Percentiles rank a stretch among this genome's conserved stretches.
phyloP scores from a whole-genome alignment of 2,797 vertebrate species.

The Tragelaphus oryx region DNA sequence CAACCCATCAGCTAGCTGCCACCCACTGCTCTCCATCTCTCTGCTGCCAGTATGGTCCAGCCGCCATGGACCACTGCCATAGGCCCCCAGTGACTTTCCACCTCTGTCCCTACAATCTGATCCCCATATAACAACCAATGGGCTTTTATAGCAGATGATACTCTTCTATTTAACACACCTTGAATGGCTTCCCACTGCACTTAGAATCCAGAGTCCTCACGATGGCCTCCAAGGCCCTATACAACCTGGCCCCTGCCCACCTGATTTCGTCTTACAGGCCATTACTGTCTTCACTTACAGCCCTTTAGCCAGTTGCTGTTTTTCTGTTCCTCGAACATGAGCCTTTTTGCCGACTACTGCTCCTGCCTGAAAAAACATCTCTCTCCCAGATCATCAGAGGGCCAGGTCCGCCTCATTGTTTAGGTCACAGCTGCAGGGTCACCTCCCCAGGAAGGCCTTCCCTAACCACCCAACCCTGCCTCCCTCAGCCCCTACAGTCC shows the following conservation, averaged over 20 bases:
- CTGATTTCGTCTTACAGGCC: background rate
- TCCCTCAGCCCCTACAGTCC: background rate
- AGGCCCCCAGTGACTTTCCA: background rate
- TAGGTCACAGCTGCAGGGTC: background rate
- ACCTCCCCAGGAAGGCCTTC: background rate
- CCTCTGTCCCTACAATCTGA: background rate
- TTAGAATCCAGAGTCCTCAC: background rate
- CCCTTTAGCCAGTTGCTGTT: background rate
- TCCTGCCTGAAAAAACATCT: background rate
- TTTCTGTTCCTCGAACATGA: background rate
- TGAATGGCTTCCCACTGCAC: background rate
- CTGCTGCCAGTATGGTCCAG: background rate
- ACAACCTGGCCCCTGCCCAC: background rate
- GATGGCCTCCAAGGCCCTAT: background rate
- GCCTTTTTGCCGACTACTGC: background rate
- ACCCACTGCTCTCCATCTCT: background rate
- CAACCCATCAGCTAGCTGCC: background rate
- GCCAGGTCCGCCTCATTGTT: background rate
- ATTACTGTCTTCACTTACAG: background rate
- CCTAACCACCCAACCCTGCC: background rate
- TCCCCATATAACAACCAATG: background rate
- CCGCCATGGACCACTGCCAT: background rate
- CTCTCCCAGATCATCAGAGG: background rate
- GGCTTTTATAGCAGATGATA: background rate
- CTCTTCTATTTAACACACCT: background rate